Percentiles rank a stretch among this genome's conserved stretches.
These are phyloP conservation scores for Panurus biarmicus DNA, from an alignment of 2,113 vertebrate species.

Conservation along the genomic window DNA sequence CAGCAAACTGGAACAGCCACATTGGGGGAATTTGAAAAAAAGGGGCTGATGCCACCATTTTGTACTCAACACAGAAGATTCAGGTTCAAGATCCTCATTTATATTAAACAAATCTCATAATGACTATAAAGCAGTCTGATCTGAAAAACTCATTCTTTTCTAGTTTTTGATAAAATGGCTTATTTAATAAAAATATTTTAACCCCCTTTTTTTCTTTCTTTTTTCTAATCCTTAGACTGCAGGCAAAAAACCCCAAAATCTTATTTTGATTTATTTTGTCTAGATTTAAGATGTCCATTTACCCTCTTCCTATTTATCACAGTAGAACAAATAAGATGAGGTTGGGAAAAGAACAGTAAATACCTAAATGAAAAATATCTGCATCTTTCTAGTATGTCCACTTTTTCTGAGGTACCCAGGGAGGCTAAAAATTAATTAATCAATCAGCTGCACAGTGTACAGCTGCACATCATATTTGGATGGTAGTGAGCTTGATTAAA, in stretches of 20 bases:
- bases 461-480: not conserved
- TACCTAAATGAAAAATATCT: conserved; percentile 10
- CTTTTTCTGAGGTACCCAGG: not conserved
- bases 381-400: not conserved
- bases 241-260: not conserved
- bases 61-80: not conserved
- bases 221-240: not conserved
- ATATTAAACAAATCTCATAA: not conserved
- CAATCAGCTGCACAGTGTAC: not conserved
- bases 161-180: not conserved
- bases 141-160: not conserved
- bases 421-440: not conserved
- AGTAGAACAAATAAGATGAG: not conserved
- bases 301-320: not conserved
- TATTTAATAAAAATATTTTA: not conserved
- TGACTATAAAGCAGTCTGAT: not conserved
- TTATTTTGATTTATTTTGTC: not conserved
- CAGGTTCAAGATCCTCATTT: not conserved
- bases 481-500: not conserved
- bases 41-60: not conserved
- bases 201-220: too few relatives aligned
- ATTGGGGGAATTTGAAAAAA: not conserved
- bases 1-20: not conserved
- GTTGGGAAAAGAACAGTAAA: not conserved
- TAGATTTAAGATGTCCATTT: not conserved